phyloP scores from a whole-genome alignment of 2,888 invertebrate genomes.

The Ametastegia equiseti region DNA sequence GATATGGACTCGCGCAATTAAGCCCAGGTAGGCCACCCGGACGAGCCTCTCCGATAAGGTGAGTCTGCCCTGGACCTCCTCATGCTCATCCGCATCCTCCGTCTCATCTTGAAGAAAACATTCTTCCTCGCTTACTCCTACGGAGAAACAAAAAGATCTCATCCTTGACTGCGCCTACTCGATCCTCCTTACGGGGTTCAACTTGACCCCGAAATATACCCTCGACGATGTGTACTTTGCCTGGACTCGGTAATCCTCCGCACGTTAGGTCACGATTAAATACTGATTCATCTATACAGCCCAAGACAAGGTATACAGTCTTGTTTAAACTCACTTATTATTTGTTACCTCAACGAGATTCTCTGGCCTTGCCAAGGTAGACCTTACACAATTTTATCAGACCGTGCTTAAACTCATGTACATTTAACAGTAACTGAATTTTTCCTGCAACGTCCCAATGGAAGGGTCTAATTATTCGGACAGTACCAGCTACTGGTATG shows the following conservation, averaged over 20 bases:
- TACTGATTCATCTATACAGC: constrained; percentile 62
- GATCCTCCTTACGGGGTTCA: constrained; percentile 29
- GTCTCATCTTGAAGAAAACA: constrained; percentile 39
- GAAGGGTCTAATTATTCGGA: too few relatives aligned
- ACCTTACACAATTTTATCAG: not conserved
- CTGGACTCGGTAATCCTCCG: constrained; percentile 51
- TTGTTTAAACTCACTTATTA: constrained; percentile 29
- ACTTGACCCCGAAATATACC: constrained; percentile 47
- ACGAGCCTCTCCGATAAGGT: constrained; percentile 73
- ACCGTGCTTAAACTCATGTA: not conserved
- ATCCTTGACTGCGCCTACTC: constrained; percentile 57
- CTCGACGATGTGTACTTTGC: constrained; percentile 46
- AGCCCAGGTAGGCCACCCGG: constrained; percentile 76
- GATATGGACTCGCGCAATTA: constrained; percentile 75
- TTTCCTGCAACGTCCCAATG: too few relatives aligned
- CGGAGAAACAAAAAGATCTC: constrained; percentile 57
- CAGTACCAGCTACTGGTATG: too few relatives aligned
- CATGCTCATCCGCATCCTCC: constrained; percentile 45
- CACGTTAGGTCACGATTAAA: constrained; percentile 71
- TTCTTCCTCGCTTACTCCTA: constrained; percentile 53
- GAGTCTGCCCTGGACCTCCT: constrained; percentile 65
- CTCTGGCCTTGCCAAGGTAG: not conserved
- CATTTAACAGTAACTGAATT: too few relatives aligned
- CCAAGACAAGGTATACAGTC: constrained; percentile 3
- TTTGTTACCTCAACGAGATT: not conserved